A percentile compares a stretch with the other conserved stretches of the same genome.
These are phyloP conservation scores for Lemur catta DNA, from an alignment of 2,797 vertebrate genomes.

Conservation along the genomic window DNA sequence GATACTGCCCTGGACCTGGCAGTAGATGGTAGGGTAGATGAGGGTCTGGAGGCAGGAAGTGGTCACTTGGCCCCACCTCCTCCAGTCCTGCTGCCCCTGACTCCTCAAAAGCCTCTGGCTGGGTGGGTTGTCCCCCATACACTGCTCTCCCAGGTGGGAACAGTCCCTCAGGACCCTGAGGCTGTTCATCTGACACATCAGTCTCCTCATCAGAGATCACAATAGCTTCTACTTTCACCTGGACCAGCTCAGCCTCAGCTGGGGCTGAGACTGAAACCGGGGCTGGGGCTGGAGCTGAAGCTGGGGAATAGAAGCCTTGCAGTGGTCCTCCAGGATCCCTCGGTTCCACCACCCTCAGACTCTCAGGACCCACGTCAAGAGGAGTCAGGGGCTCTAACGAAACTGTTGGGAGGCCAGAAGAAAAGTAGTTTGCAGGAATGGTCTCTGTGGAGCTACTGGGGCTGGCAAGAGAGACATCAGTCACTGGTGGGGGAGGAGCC, in stretches of 20 bases:
- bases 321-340: slow-evolving; percentile 48
- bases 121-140: slow-evolving; percentile 55
- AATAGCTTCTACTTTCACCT: slow-evolving; percentile 94
- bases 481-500: slow-evolving; percentile 22
- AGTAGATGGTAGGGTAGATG: slow-evolving; percentile 86
- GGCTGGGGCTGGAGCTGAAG: background rate
- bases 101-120: slow-evolving; percentile 79
- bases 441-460: slow-evolving; percentile 93
- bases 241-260: slow-evolving; percentile 72
- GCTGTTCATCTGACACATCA: slow-evolving; percentile 82
- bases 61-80: slow-evolving; percentile 83
- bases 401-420: slow-evolving; percentile 67
- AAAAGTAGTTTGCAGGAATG: slow-evolving; percentile 74
- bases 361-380: slow-evolving; percentile 64
- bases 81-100: slow-evolving; percentile 77
- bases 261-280: slow-evolving; percentile 3
- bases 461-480: slow-evolving; percentile 86
- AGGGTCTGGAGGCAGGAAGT: slow-evolving; percentile 82
- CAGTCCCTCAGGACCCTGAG: slow-evolving; percentile 46
- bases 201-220: slow-evolving; percentile 95
- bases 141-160: slow-evolving; percentile 44
- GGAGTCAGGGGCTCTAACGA: slow-evolving; percentile 66
- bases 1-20: slow-evolving; percentile 76
- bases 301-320: slow-evolving; percentile 49
- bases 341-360: slow-evolving; percentile 59